Base-by-base conservation (phyloP, 2,113 vertebrate species). In the Epinephelus moara region DNA sequence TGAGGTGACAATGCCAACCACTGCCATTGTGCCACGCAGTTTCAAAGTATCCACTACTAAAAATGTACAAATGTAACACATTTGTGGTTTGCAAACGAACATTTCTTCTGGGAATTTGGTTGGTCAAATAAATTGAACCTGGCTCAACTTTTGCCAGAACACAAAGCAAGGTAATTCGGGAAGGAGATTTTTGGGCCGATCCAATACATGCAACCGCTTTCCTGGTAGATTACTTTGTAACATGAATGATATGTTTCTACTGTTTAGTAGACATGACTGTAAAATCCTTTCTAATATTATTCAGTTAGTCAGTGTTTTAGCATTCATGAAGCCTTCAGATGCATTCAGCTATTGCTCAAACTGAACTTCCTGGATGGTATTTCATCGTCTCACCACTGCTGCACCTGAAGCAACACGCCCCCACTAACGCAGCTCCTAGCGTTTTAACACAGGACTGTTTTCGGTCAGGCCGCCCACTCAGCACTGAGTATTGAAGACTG, bases 401-500 rank as follows among this genome's bases (percentile, higher is more conserved):
- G 42, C 11, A 40, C 64, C 45, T 70, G 77, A 50, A 70, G 49
- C 17, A 52, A 27, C 56, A 52, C 33, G 1, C 57, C 57, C 27
- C 47, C 47, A 71, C 33, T 14, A 37, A 7, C 4, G 3, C 67
- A 79, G 27, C 56, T 70, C 33, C 21, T 62, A n/a, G 37, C 37
- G 12, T 30, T 59, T 19, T 69, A 33, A 37, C n/a, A 14, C 30
- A 3, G 9, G 11, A 9, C 6, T 37, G 66, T 25, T 78, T 53
- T 40, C 5, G 27, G 45, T 69, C 69, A 25, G 25, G 37, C 49
- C 50, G 3, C 60, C 60, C 25, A 66, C 53, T 27, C 63, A 18
- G 56, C 49, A 33, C 49, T 1, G 27, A 80, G 59, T 30, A 8
- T 21, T 33, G 52, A 77, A 47, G 21, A 75, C 19, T 75, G 72